Percentiles rank a stretch among this genome's conserved stretches.
Conservation (phyloP, 2,113 vertebrate species). For the Alethe diademata region DNA sequence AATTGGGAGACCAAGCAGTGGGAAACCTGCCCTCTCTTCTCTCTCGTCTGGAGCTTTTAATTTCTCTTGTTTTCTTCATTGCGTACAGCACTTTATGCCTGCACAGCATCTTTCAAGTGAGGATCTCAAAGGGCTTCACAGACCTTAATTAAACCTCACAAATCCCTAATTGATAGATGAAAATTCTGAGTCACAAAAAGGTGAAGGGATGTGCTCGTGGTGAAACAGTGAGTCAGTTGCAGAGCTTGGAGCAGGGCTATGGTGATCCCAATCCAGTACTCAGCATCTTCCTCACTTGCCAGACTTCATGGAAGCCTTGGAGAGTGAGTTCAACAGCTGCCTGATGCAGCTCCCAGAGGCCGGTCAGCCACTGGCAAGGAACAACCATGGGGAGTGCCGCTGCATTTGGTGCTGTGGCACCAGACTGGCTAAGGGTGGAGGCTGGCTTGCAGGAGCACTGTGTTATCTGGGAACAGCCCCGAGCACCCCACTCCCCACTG, state of each 20-base stretch:
- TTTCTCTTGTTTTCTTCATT: conserved; percentile 51
- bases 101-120: conserved; percentile 35
- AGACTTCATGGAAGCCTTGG: background rate
- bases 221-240: conserved; percentile 15
- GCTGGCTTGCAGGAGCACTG: background rate
- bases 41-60: conserved; percentile 27
- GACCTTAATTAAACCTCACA: conserved; percentile 63
- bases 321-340: background rate
- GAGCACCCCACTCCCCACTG: background rate
- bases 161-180: conserved; percentile 41
- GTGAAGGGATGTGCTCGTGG: background rate
- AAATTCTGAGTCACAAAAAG: conserved; percentile 54
- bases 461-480: background rate
- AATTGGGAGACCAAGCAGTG: conserved; percentile 37
- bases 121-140: conserved; percentile 15
- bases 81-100: conserved; percentile 5
- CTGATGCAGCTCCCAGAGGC: background rate
- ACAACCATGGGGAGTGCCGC: no score
- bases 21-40: conserved; percentile 33
- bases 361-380: fast-evolving
- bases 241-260: background rate
- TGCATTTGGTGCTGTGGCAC: fast-evolving
- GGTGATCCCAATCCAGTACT: background rate
- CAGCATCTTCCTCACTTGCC: background rate
- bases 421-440: background rate